Base-by-base conservation (phyloP, 2,113 vertebrate genomes). In the Gobius niger region DNA sequence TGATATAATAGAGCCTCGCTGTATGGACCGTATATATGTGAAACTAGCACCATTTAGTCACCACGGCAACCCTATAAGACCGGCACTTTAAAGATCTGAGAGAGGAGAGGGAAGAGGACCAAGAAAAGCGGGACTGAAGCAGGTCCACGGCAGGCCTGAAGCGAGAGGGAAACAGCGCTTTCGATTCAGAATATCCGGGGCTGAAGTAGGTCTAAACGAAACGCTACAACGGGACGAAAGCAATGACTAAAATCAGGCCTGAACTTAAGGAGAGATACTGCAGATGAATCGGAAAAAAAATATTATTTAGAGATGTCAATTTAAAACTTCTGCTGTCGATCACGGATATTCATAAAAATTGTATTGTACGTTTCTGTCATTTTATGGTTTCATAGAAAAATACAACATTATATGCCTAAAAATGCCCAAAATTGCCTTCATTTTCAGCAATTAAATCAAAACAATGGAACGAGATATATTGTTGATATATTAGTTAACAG, bases 21-120 rank as follows among this genome's bases (percentile, higher is more conserved):
- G 9, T 54, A 57, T 40, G 54, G 54, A 57, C 10, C 54, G 11
- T 40, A 57, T 40, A 57, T 57, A 40, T 57, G 19, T 40, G 54
- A 57, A 57, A 57, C 40, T 41, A 60, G 57, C 34, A 60, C 57
- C 57, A 44, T 60, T 41, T 60, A 60, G 57, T 60, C 57, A 16
- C 57, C 57, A 60, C 14, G 57, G 57, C 57, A 60, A 60, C 57
- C 13, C 34, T 42, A 60, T 42, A 41, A 40, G 54, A 34, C 12
- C 24, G 40, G 40, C 54, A 57, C 54, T 40, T 46, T 40, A 40
- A 9, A 57, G 24, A 40, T 57, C 24, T 15, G 54, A 57, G 24
- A 57, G 51, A 15, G 10, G 19, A 34, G 19, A 56, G 18, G 19
- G 40, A 24, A 40, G 12, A 57, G 54, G 13, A 8, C 19, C 12